Base-by-base conservation (phyloP, 2,797 vertebrate genomes). In the Lithobates sylvaticus region DNA sequence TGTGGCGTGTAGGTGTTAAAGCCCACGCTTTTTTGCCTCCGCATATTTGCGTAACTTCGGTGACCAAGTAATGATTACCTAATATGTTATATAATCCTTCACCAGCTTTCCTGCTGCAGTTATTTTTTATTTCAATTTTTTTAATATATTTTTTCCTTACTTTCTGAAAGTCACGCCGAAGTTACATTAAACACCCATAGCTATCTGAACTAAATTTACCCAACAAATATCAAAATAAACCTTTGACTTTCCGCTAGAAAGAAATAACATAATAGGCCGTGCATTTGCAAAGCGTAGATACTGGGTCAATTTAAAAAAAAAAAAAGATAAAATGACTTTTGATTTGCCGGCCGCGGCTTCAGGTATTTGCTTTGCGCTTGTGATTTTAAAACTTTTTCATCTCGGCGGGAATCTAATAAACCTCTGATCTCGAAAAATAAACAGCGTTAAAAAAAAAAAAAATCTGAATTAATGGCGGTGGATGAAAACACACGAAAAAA, bases 361-460 rank as follows among this genome's bases (percentile, higher is more conserved):
- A 79, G 86, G 86, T 87, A 74, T 87, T 78, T 61, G 42, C 81
- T 78, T 61, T n/a, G 18, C 74, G 75, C 67, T 39, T 75, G 76
- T 83, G 69, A 64, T 78, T 83, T 76, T 75, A 65, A 18, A 79
- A 87, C 61, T 75, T 74, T 78, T 75, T 79, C 76, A 78, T 83
- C 86, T 83, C 86, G 42, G 75, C 54, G 10, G 75, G 81, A 71
- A 83, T 83, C 81, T 87, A 87, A 87, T 87, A 79, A 87, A 83
- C 86, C 69, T 83, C 42, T 83, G 86, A 87, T 87, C 70, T 76
- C 32, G 5, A 73, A 87, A 79, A 76, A 87, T 75, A 87, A 83
- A 83, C 86, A 87, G 61, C 69, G 61, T 26, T 23, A 13, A 65
- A 26, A 83, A 50, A 86, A 77, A 84, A 75, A 15, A 76, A 75